phyloP scores from a whole-genome alignment of 2,888 invertebrate genomes.

The Agrochola macilenta region DNA sequence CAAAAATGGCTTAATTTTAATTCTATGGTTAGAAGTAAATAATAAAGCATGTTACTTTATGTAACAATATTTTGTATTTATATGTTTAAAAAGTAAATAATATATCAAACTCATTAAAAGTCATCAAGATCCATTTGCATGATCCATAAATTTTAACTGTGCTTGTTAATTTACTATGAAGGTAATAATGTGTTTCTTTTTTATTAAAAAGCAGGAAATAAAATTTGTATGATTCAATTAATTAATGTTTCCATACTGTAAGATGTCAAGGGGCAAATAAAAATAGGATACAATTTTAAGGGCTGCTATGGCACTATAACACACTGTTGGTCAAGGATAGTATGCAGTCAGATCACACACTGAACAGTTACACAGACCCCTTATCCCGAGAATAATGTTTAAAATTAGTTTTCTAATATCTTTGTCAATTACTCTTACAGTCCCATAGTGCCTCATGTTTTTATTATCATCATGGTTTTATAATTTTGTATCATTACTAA shows the following conservation, averaged over 20 bases:
- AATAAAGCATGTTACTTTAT: constrained; percentile 15
- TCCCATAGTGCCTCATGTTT: background rate
- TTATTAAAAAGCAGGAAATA: background rate
- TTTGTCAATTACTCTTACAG: background rate
- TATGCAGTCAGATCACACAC: background rate
- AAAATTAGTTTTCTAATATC: background rate
- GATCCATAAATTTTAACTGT: background rate
- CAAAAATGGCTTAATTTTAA: background rate
- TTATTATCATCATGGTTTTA: constrained; percentile 10
- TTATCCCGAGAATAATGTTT: background rate
- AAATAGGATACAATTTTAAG: background rate
- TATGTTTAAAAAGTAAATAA: background rate
- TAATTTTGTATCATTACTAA: constrained; percentile 58
- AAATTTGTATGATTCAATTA: background rate
- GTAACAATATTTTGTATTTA: constrained; percentile 15
- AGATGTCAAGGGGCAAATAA: constrained; percentile 7
- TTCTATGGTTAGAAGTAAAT: constrained; percentile 2
- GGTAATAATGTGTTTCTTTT: background rate
- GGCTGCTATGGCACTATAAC: constrained; percentile 17
- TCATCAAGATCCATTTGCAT: constrained; percentile 1
- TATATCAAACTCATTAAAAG: background rate
- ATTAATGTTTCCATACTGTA: background rate
- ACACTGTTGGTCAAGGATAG: background rate
- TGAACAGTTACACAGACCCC: background rate
- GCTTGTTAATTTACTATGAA: background rate